Conservation (phyloP, 2,113 vertebrate species). For the Hemibagrus wyckioides region DNA sequence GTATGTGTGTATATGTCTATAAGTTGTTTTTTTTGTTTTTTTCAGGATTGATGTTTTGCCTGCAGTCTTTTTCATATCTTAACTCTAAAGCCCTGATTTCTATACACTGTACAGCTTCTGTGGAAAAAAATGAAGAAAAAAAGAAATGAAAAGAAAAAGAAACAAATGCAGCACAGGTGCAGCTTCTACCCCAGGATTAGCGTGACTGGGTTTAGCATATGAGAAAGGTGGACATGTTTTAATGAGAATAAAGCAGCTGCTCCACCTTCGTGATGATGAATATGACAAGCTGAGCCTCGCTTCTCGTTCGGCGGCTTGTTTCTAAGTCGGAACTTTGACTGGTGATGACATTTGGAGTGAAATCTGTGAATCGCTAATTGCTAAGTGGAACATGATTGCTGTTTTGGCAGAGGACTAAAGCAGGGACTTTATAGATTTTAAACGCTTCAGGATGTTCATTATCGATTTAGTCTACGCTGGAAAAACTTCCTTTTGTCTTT, state of each 20-base stretch:
- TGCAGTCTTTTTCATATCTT: too few species aligned
- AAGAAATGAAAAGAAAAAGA: too few species aligned
- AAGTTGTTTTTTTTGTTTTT: too few species aligned
- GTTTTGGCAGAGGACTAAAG: slow-evolving; percentile 15
- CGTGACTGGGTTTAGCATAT: not conserved
- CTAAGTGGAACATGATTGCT: not conserved
- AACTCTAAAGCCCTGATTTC: too few species aligned
- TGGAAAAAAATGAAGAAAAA: not conserved
- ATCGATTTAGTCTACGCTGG: not conserved
- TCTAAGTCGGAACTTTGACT: not conserved
- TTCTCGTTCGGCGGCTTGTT: not conserved
- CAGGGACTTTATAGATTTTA: not conserved
- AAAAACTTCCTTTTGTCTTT: not conserved
- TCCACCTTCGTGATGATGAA: not conserved
- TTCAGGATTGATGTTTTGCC: too few species aligned
- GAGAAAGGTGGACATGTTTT: not conserved
- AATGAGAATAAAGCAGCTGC: not conserved
- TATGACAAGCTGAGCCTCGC: not conserved
- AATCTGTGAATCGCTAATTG: not conserved
- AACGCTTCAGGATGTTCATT: not conserved
- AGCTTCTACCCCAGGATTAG: not conserved
- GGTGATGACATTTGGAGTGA: not conserved
- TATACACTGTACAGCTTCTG: not conserved
- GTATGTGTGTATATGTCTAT: too few species aligned
- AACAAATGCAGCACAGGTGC: too few species aligned